Base-by-base conservation (phyloP, 1,140 invertebrate genomes). In the Phymorhynchus buccinoides region DNA sequence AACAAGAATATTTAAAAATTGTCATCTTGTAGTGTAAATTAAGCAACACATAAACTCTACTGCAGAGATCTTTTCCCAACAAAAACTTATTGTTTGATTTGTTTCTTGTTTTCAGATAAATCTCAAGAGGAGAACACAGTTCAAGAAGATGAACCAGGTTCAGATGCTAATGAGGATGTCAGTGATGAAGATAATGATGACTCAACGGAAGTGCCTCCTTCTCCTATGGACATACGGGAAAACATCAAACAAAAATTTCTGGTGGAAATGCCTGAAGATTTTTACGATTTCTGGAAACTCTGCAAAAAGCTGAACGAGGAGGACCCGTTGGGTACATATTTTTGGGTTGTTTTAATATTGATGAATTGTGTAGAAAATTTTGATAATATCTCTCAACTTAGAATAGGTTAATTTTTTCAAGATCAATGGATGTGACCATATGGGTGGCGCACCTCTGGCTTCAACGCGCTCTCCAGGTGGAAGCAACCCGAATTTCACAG, bases 221-320 rank as follows among this genome's bases (percentile, higher is more conserved):
- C 90, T 44, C 91, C 92, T 22, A 85, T 84, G 52, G 89, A 92
- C 87, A 84, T 90, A 0, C 93, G 94, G 86, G 90, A 94, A 85
- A 92, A 95, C 80, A 96, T 97, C 83, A 95, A 95, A 88, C 93
- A 96, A 86, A 95, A 96, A 89, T 97, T 98, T 93, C 92, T 97
- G 44, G 95, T 97, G 0, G 94, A 97, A 87, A 98, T 98, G 97
- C 97, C 97, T 18, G 90, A 95, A 75, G 97, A 98, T 93, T 98
- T 99, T 92, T 98, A 96, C 91, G 94, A 95, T 62, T 96, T 97
- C 91, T 97, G 96, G 95, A 94, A 96, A 80, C 96, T 98, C 89
- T 97, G 96, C 91, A 94, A 95, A 90, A 94, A 92, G 81, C 89
- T 97, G 22, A 95, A 95, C 79, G 91, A 94, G 16, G 93, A 93